phyloP scores from a whole-genome alignment of 2,888 invertebrate genomes.

The Monopis laevigella region DNA sequence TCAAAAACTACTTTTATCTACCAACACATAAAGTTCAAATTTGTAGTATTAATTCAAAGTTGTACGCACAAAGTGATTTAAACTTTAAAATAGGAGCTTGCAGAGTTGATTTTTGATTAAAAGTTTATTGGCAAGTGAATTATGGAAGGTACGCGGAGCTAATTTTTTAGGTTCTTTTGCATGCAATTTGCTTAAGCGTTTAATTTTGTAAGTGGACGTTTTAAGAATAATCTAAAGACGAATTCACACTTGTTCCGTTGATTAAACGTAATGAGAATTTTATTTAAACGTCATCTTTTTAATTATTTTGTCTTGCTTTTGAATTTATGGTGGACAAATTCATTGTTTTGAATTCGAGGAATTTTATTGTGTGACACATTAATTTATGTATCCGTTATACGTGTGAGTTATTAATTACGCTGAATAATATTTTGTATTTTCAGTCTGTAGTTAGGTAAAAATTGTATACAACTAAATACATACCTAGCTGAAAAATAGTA shows the following conservation, averaged over 20 bases:
- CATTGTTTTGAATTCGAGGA: too few species aligned
- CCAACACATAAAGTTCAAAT: background rate
- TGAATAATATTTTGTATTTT: too few species aligned
- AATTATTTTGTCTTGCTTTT: too few species aligned
- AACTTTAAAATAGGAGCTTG: background rate
- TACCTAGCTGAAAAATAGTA: too few species aligned
- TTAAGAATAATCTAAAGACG: conserved; percentile 5
- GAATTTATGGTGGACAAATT: too few species aligned
- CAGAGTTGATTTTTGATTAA: background rate
- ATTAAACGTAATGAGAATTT: conserved; percentile 1
- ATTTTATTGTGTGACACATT: too few species aligned
- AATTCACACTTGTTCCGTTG: conserved; percentile 4
- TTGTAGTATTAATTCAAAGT: background rate
- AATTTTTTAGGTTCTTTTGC: conserved; percentile 8
- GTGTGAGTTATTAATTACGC: too few species aligned
- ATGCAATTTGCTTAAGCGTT: conserved; percentile 36
- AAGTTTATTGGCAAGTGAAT: conserved; percentile 3
- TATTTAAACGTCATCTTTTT: background rate
- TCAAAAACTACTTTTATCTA: background rate
- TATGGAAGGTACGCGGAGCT: conserved; percentile 8
- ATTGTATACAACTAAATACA: too few species aligned
- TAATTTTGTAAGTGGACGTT: conserved; percentile 25
- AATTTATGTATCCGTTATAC: too few species aligned
- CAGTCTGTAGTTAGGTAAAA: too few species aligned
- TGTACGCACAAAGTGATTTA: background rate